Evolutionary conservation across 2,797 vertebrate genomes (phyloP), one percentile per base, ranked within the genome.

Genomic region (Artibeus lituratus): DNA sequence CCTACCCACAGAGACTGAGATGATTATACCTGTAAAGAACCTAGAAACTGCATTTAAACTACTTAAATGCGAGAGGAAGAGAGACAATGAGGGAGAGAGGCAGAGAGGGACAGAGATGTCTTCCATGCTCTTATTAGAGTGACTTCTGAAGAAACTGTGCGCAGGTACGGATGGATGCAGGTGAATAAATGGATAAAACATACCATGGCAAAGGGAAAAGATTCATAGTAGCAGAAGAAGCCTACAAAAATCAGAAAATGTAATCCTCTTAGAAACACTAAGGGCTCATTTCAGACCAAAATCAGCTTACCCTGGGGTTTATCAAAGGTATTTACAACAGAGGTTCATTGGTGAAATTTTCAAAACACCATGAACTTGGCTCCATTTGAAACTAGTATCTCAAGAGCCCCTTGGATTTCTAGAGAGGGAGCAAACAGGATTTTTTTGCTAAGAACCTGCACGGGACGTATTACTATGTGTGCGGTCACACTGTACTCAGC

Each of bases 401-500:
- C 15, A 35, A 91, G 57, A 98, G 97, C 98, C 98, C 97, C 90
- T 97, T 92, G 91, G 92, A 96, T 98, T 98, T 98, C 98, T 97
- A 96, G 78, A 97, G 97, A 96, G 93, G 94, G 15, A 57, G 49
- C 57, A 85, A 70, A 42, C 1, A 72, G 69, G 83, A 78, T 89
- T 95, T 88, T 88, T 57, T 55, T 69, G 19, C 83, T 80, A 89
- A 96, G 94, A 94, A 84, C 32, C 85, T 65, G 94, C 70, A 72
- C 1, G 88, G 94, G 91, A 96, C 91, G 96, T 95, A 89, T 95
- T 94, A 94, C 55, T 59, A 16, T 1, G 62, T 85, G 98, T 97
- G 97, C 96, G 97, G 84, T 95, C 98, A 98, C 97, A 98, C 95
- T 87, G 97, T 97, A 95, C 96, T 97, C 98, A 94, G 98, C 98